Conservation (phyloP, 2,888 invertebrate genomes). For the Tryphoninae sp. region DNA sequence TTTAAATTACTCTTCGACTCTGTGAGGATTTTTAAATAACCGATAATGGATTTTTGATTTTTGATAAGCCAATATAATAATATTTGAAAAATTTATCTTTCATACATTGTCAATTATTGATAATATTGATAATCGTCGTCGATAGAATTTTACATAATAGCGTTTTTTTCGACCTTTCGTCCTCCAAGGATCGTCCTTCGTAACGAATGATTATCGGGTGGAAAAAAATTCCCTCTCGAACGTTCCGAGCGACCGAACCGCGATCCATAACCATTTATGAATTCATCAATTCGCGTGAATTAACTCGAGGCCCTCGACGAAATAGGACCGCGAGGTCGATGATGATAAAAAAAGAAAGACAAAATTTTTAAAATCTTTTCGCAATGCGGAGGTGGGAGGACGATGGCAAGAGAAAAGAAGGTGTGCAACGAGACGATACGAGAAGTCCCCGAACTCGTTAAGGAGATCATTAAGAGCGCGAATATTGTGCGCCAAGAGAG, state of each 20-base stretch:
- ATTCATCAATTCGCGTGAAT: too few relatives aligned
- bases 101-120: too few relatives aligned
- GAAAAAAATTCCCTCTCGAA: not conserved
- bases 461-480: constrained; percentile 58
- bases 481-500: constrained; percentile 26
- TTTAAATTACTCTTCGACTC: too few relatives aligned
- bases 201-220: not conserved
- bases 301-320: too few relatives aligned
- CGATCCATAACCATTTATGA: too few relatives aligned
- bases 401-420: constrained; percentile 10
- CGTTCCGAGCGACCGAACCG: not conserved
- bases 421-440: constrained; percentile 44
- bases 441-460: constrained; percentile 46
- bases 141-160: not conserved
- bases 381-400: not conserved
- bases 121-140: too few relatives aligned
- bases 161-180: not conserved
- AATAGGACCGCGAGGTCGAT: not conserved
- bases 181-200: not conserved
- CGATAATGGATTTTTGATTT: not conserved
- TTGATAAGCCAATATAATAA: too few relatives aligned
- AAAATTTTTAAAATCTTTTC: not conserved
- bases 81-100: too few relatives aligned
- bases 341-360: not conserved
- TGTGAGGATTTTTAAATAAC: not conserved